Base-by-base conservation (phyloP, 2,797 vertebrate genomes). In the Coregonus sp. region DNA sequence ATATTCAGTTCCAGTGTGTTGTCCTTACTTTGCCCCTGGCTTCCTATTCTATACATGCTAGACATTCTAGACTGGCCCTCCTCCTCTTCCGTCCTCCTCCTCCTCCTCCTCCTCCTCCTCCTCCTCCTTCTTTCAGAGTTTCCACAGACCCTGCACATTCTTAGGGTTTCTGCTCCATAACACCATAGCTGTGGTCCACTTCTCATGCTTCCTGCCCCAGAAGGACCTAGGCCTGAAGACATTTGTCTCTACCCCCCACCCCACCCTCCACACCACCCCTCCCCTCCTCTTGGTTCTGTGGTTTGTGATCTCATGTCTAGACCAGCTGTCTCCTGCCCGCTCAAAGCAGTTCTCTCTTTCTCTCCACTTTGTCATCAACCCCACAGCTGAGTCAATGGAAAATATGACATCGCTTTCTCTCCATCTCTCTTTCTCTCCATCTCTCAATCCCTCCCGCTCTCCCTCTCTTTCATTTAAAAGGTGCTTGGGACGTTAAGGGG, bases 291-390 rank as follows among this genome's bases (percentile, higher is more conserved):
- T 40, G 40, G 65, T 56, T 29, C 82, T 87, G 85, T 18, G 85
- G 87, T 85, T 65, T 75, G 80, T 90, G 89, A 91, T 80, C 87
- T 92, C 85, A 92, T 86, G 86, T 91, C 87, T 86, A 81, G 86
- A 89, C 86, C 86, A 87, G 89, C 81, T 78, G 77, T 73, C 75
- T 76, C 54, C 78, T 72, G 65, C 75, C 72, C 52, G 12, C 51
- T 51, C 73, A 25, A 25, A 25, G 25, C 25, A 82, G 75, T 82
- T 73, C 77, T 86, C 77, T 80, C 74, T 82, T 76, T 69, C 75
- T 82, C 77, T 69, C 69, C 73, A 70, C 40, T 20, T 20, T 70
- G 59, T 47, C 73, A 56, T 78, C 74, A 65, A 68, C 70, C 75
- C 59, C 70, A 52, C 63, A 15, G 70, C 51, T 68, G 61, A 80